These are phyloP conservation scores for Paracentrotus lividus DNA, from an alignment of 53 echinoderm and acorn worm genomes.

Conservation along the genomic window DNA sequence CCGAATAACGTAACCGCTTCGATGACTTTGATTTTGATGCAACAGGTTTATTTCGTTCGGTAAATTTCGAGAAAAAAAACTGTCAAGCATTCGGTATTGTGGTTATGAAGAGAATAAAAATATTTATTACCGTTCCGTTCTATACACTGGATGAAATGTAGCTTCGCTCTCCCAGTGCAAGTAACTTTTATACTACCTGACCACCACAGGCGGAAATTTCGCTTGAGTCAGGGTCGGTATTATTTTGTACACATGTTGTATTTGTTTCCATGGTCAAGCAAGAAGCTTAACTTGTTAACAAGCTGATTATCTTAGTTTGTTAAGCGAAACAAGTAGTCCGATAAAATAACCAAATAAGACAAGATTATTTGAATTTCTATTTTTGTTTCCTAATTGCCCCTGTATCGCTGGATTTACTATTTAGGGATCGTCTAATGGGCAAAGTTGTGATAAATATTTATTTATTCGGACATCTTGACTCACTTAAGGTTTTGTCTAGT, in stretches of 20 bases:
- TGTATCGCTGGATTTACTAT: not conserved
- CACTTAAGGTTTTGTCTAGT: not conserved
- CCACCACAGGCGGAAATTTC: not conserved
- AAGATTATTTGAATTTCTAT: not conserved
- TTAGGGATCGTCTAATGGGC: not conserved
- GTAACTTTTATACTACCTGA: conserved; percentile 15
- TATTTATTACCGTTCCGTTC: no score
- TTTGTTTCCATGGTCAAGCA: not conserved
- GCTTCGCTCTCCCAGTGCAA: not conserved
- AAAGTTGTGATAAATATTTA: not conserved
- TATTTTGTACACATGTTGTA: not conserved
- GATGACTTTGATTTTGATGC: not conserved
- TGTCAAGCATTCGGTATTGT: no score
- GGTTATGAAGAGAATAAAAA: no score
- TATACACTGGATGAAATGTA: no score
- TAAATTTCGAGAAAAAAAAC: no score
- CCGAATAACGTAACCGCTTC: no score
- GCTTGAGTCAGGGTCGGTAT: not conserved
- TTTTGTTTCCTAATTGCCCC: not conserved
- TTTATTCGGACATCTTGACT: not conserved
- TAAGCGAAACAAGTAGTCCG: not conserved
- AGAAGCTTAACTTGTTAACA: not conserved
- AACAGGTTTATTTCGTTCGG: not conserved
- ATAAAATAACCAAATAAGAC: not conserved
- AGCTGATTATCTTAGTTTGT: not conserved